Evolutionary conservation across 2,113 vertebrate species (phyloP).

Genomic region (Petromus typicus): DNA sequence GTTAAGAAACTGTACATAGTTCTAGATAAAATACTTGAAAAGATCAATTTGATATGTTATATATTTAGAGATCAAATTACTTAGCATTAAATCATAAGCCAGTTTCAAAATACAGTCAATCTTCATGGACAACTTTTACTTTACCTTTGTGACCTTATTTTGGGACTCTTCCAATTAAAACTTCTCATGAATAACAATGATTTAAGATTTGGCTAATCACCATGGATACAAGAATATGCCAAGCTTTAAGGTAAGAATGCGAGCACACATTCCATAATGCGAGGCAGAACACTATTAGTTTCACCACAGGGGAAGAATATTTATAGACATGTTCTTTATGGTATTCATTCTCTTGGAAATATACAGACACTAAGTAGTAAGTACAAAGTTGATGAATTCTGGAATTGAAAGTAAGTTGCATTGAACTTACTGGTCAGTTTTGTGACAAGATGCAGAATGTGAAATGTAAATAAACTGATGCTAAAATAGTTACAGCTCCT

Average conservation of each 20-base stretch:
- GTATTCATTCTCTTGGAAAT: neutral
- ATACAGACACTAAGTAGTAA: neutral
- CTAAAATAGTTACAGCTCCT: neutral
- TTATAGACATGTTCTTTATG: neutral
- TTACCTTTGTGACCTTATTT: neutral
- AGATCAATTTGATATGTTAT: neutral
- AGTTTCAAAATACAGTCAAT: neutral
- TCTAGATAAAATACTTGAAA: neutral
- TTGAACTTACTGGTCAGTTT: neutral
- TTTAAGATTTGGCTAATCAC: neutral
- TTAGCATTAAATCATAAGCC: neutral
- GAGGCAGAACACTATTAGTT: neutral
- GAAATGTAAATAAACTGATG: neutral
- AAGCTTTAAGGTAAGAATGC: neutral
- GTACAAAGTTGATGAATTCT: neutral
- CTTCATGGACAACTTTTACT: neutral
- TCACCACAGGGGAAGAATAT: neutral
- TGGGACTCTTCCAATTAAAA: neutral
- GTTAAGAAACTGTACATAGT: conserved; percentile 9
- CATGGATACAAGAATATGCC: neutral
- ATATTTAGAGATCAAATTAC: conserved; percentile 3
- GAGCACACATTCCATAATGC: neutral
- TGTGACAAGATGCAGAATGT: neutral
- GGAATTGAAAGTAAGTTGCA: neutral
- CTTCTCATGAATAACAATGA: neutral